Evolutionary conservation across 2,113 vertebrate species (phyloP), one percentile per base, ranked within the genome.

Genomic region (Butorides virescens): DNA sequence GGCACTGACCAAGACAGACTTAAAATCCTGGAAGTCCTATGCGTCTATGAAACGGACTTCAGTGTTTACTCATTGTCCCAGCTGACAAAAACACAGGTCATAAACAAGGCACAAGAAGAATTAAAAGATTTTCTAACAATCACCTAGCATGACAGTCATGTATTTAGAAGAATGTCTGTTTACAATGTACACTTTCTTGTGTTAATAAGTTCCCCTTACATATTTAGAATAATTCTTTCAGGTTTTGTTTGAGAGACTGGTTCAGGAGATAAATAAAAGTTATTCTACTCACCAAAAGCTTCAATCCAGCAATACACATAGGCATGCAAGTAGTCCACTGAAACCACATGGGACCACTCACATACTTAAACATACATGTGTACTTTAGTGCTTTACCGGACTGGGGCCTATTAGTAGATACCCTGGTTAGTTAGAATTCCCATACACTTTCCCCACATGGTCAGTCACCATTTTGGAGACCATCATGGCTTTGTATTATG

Each of bases 291-390:
- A 97, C 95, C 97, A 75, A 81, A 81, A 97, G 92, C 92, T 96
- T 95, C 97, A 97, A 89, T 93, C 80, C 95, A 97, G 92, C 96
- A 97, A 94, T 90, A 89, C 96, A 96, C 96, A 90, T 82, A 97
- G 86, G 92, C 96, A 95, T 88, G 92, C 87, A 58, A 95, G 84
- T 36, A 97, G 94, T 85, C 91, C 94, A 92, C 86, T 85, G 95
- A 95, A 97, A 94, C 2, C 95, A 89, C 73, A 92, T 78, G 86
- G 95, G 91, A 94, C 91, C 91, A 91, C 80, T 96, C 89, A 92
- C 92, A 96, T 93, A 95, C 92, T 75, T 87, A 92, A 91, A 94
- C 67, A 89, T 59, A 90, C 12, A 90, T 88, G 44, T 91, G 68
- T 95, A 56, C 89, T 86, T 56, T 65, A 95, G 89, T 92, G 96